Percentiles rank a stretch among this genome's conserved stretches.
Conservation (phyloP, 1,140 invertebrate genomes). For the Heliconius nattereri region DNA sequence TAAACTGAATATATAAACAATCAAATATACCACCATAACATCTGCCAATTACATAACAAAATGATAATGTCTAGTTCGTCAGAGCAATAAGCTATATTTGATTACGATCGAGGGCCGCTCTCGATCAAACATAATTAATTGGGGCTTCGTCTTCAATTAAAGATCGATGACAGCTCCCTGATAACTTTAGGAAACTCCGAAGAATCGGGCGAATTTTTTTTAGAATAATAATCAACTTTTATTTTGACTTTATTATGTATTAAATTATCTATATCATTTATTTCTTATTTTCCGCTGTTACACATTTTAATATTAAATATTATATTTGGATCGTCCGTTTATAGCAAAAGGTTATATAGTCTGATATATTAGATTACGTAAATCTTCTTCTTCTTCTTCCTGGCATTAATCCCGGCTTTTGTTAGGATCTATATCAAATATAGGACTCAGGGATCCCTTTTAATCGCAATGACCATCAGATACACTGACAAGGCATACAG, state of each 20-base stretch:
- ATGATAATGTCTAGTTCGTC: background rate
- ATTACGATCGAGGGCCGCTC: background rate
- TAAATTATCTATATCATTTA: background rate
- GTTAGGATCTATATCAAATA: too few species aligned
- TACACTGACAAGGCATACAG: too few species aligned
- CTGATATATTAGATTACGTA: too few species aligned
- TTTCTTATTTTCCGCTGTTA: too few species aligned
- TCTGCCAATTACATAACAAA: background rate
- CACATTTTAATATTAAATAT: too few species aligned
- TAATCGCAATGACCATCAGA: too few species aligned
- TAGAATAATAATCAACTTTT: background rate
- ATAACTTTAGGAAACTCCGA: background rate
- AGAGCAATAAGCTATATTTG: conserved; percentile 4
- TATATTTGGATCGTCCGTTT: too few species aligned
- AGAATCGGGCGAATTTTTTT: background rate
- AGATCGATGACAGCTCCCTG: background rate
- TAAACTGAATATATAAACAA: too few species aligned
- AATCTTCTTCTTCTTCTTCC: too few species aligned
- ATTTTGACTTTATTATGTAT: background rate
- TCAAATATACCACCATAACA: background rate
- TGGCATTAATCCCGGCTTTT: too few species aligned
- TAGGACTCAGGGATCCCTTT: too few species aligned
- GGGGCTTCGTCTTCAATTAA: conserved; percentile 6
- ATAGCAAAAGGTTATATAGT: too few species aligned
- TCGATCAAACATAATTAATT: conserved; percentile 5